phyloP scores from a whole-genome alignment of 2,797 vertebrate species.

The Siniperca scherzeri region DNA sequence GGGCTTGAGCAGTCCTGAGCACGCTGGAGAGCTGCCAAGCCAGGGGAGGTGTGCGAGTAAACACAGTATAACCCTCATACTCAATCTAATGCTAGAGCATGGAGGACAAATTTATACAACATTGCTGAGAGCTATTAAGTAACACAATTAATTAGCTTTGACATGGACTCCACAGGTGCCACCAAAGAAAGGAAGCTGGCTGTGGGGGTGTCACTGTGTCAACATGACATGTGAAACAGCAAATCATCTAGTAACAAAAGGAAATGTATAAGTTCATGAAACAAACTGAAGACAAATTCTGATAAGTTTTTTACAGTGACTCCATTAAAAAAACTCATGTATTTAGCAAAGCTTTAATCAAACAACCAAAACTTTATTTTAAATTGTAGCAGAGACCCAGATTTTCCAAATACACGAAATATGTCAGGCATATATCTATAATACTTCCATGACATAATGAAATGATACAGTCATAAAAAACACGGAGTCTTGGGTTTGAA shows the following conservation, averaged over 20 bases:
- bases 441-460: not conserved
- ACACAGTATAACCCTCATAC: constrained; percentile 64
- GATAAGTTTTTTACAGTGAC: not conserved
- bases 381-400: not conserved
- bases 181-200: constrained; percentile 15
- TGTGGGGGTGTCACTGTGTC: constrained; percentile 3
- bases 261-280: not conserved
- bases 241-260: constrained; percentile 14
- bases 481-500: not conserved
- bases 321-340: not conserved
- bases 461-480: not conserved
- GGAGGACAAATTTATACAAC: constrained; percentile 64
- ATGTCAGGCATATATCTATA: not conserved
- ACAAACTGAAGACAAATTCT: constrained; percentile 4
- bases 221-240: constrained; percentile 32
- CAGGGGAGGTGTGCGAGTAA: constrained; percentile 69
- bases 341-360: not conserved
- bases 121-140: constrained; percentile 58
- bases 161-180: constrained; percentile 45
- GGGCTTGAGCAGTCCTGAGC: constrained; percentile 62
- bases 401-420: not conserved
- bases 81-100: constrained; percentile 61
- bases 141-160: constrained; percentile 52
- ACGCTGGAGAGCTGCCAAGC: constrained; percentile 75
- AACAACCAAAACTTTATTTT: not conserved